These are phyloP conservation scores for Xiphophorus hellerii DNA, from an alignment of 2,113 vertebrate species.

Conservation along the genomic window DNA sequence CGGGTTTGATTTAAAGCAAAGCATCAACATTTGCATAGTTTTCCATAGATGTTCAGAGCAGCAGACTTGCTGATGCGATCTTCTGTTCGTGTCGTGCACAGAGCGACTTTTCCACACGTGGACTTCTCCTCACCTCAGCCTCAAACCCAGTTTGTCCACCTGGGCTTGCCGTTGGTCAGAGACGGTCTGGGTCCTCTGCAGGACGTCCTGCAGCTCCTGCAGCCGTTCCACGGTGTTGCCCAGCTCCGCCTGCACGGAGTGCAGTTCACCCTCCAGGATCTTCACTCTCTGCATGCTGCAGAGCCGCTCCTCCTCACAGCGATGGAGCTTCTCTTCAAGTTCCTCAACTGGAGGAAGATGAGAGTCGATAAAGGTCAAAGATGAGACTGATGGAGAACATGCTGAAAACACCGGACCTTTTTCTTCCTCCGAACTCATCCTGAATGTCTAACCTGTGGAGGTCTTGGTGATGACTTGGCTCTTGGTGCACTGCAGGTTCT, in stretches of 20 bases:
- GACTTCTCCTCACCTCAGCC: slow-evolving; percentile 83
- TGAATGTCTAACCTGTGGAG: slow-evolving; percentile 75
- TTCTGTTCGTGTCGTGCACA: neutral
- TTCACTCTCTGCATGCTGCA: slow-evolving; percentile 77
- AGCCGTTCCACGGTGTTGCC: slow-evolving; percentile 79
- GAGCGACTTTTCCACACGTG: neutral
- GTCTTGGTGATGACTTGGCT: slow-evolving; percentile 83
- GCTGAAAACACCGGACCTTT: neutral
- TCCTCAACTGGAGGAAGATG: slow-evolving; percentile 75
- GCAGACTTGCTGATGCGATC: too few relatives aligned
- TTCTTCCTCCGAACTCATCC: too few relatives aligned
- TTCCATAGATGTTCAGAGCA: too few relatives aligned
- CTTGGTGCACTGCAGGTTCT: slow-evolving; percentile 80
- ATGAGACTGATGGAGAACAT: neutral
- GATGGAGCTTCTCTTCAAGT: slow-evolving; percentile 86
- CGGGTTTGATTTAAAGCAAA: too few relatives aligned
- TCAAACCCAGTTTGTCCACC: slow-evolving; percentile 82
- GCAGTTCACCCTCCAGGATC: slow-evolving; percentile 82
- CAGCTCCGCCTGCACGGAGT: slow-evolving; percentile 80
- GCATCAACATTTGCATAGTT: too few relatives aligned
- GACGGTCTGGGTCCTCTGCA: slow-evolving; percentile 84
- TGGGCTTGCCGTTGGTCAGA: slow-evolving; percentile 83
- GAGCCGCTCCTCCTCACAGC: slow-evolving; percentile 79
- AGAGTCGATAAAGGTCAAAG: neutral
- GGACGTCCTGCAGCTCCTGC: slow-evolving; percentile 80